These are phyloP conservation scores for Rhynchomys soricoides DNA, from an alignment of 2,113 vertebrate species.

Conservation along the genomic window DNA sequence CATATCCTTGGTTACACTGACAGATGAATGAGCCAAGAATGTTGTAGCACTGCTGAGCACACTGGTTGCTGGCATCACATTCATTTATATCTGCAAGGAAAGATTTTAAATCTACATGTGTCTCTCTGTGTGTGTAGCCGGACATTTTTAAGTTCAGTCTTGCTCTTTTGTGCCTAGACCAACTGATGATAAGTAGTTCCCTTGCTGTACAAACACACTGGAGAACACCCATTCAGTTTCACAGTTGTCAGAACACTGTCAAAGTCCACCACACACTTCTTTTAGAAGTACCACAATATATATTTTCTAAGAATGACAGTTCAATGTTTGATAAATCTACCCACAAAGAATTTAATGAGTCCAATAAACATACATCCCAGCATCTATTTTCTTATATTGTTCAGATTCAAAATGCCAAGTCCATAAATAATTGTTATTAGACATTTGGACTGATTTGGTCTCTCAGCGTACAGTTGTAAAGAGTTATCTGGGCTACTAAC, in stretches of 20 bases:
- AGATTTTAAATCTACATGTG: slow-evolving; percentile 51
- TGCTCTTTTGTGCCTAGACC: slow-evolving; percentile 55
- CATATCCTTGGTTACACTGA: slow-evolving; percentile 95
- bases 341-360: slow-evolving; percentile 81
- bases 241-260: slow-evolving; percentile 71
- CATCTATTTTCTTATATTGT: slow-evolving; percentile 72
- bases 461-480: slow-evolving; percentile 82
- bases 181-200: slow-evolving; percentile 61
- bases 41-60: slow-evolving; percentile 96
- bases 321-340: slow-evolving; percentile 80
- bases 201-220: slow-evolving; percentile 69
- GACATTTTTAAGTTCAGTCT: slow-evolving; percentile 54
- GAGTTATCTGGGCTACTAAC: slow-evolving; percentile 86
- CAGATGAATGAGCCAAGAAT: slow-evolving; percentile 96
- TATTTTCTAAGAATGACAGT: slow-evolving; percentile 81
- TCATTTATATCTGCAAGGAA: slow-evolving; percentile 94
- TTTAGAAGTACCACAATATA: slow-evolving; percentile 66
- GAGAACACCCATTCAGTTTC: slow-evolving; percentile 64
- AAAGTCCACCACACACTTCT: slow-evolving; percentile 71
- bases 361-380: slow-evolving; percentile 82
- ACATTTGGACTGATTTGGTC: slow-evolving; percentile 83
- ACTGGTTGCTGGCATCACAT: slow-evolving; percentile 93
- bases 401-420: slow-evolving; percentile 82
- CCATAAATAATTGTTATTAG: slow-evolving; percentile 87
- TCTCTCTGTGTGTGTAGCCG: not conserved